A percentile compares a stretch with the other conserved stretches of the same genome.
Evolutionary conservation across 2,888 invertebrate species (phyloP).

Genomic region (Exephanes ischioxanthus): DNA sequence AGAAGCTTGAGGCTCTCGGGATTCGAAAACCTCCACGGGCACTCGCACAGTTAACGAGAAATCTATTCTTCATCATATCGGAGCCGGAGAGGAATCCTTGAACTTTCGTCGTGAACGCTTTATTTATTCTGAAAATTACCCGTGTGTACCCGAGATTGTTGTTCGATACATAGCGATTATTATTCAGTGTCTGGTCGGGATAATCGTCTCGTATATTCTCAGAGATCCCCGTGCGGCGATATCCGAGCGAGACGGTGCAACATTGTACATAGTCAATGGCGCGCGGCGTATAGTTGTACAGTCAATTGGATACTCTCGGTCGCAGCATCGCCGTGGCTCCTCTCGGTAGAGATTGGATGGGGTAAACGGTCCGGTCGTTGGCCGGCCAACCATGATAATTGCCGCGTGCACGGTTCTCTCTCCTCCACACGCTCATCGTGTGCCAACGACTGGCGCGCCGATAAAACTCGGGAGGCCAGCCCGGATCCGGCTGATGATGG

Average conservation of each 20-base stretch:
- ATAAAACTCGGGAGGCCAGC: background rate
- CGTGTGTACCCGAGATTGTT: constrained; percentile 23
- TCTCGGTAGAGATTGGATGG: background rate
- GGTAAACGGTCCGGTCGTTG: constrained; percentile 2
- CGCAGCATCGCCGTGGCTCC: background rate
- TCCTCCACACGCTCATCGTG: background rate
- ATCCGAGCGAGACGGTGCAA: constrained; percentile 22
- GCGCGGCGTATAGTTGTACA: background rate
- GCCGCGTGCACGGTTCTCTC: background rate
- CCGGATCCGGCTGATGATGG: background rate
- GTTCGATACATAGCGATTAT: constrained; percentile 40
- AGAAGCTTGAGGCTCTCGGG: constrained; percentile 1
- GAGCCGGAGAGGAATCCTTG: constrained; percentile 14
- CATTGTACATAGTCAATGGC: constrained; percentile 13
- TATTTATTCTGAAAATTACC: constrained; percentile 36
- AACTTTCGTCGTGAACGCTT: constrained; percentile 29
- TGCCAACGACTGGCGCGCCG: background rate
- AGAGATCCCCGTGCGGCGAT: constrained; percentile 26
- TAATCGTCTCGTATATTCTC: constrained; percentile 33
- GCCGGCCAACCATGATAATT: constrained; percentile 12
- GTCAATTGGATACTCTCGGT: constrained; percentile 37
- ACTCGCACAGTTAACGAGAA: background rate
- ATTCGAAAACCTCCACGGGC: constrained; percentile 10
- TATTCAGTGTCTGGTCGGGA: constrained; percentile 28
- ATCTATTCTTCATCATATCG: constrained; percentile 22